Conservation (phyloP, 2,888 invertebrate species). For the Aporophyla lueneburgensis region DNA sequence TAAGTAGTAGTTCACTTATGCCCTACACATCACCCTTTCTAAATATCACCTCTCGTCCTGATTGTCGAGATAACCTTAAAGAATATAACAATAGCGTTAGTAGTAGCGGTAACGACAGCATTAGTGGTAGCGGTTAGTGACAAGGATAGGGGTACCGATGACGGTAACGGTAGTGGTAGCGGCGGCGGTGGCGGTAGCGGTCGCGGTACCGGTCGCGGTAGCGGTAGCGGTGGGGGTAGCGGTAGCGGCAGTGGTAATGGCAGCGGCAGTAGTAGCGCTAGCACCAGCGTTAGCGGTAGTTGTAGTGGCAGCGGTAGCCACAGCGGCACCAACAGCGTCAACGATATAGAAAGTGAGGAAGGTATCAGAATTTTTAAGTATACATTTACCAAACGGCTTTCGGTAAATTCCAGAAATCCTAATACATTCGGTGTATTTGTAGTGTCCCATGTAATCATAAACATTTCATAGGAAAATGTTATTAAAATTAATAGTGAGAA, state of each 20-base stretch:
- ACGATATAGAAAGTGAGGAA: no score
- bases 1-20: neutral
- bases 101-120: neutral
- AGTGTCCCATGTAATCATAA: neutral
- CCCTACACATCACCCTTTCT: neutral
- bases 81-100: neutral
- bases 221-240: no score
- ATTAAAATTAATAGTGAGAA: slow-evolving; percentile 33
- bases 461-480: slow-evolving; percentile 23
- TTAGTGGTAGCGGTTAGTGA: no score
- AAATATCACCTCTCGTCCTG: neutral
- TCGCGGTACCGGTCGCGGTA: neutral
- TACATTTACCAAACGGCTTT: no score
- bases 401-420: no score
- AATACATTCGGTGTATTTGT: neutral
- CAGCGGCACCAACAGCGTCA: no score
- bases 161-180: neutral
- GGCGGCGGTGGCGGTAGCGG: neutral
- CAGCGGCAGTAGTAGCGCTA: neutral
- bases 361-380: no score
- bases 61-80: neutral
- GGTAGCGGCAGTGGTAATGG: neutral
- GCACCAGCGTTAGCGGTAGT: neutral
- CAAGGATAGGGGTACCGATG: neutral
- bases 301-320: no score